Evolutionary conservation across 2,888 invertebrate species (phyloP), one percentile per base, ranked within the genome.

Genomic region (Toxonevra muliebris): DNA sequence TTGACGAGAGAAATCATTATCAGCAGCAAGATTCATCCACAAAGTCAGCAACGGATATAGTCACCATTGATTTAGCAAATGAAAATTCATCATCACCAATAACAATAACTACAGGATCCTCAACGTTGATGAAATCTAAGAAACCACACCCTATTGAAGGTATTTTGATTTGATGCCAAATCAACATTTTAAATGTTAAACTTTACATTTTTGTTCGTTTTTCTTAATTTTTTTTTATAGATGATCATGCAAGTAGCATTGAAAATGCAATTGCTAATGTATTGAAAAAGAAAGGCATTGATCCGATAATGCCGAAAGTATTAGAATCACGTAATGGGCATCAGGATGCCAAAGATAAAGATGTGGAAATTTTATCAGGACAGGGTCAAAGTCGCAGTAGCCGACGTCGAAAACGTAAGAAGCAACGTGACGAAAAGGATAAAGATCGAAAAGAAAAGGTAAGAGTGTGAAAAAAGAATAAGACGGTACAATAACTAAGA

Each of bases 191-290:
- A 15, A 42, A 13, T 4, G n/a, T 52, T 40, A 61, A 61, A 60
- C 30, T 15, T 2, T 20, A 55, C 11, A 10, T 19, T 48, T 65
- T 67, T 61, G 19, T 3, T 1, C n/a, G 52, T 20, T 60, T 20
- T 52, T 61, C 58, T 12, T 45, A 68, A 12, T 11, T 55, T 59
- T 15, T 41, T 41, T 43, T 9, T 19, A 43, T 45, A 80, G 93
- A 93, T 81, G 93, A 94, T 86, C 93, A 92, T 87, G 93, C 93
- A 17, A 90, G 90, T 61, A 91, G 89, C 78, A 90, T 94, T 74
- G 93, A 93, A 83, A 92, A 92, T 81, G 92, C 92, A 12, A 90
- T 94, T 72, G 90, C 91, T 67, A 92, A 90, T 69, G 92, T 90
- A 10, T 86, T 94, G 81, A 92, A 92, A 74, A 92, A 91, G 81